Percentiles rank a stretch among this genome's conserved stretches.
Conservation (phyloP, 2,888 invertebrate species). For the Malacosoma neustria region DNA sequence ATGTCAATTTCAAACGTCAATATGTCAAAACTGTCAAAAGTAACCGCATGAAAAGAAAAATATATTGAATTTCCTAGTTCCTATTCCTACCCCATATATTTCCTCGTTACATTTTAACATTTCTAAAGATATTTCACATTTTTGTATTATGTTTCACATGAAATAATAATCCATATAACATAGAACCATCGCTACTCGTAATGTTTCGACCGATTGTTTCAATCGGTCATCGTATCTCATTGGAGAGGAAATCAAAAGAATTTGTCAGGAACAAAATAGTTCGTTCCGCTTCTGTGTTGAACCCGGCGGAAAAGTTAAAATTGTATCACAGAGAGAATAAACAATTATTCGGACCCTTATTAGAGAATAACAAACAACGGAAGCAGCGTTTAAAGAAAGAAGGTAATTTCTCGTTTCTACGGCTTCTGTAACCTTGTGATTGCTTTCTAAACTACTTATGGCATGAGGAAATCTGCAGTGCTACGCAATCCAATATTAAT, state of each 20-base stretch:
- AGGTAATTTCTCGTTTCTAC: slow-evolving; percentile 44
- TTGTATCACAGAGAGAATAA: slow-evolving; percentile 66
- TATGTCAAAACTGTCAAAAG: too few relatives aligned
- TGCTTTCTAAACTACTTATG: slow-evolving; percentile 24
- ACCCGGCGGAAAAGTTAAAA: slow-evolving; percentile 58
- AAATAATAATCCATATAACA: too few relatives aligned
- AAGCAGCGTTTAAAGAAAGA: slow-evolving; percentile 45
- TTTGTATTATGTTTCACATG: too few relatives aligned
- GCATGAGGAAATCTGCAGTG: slow-evolving; percentile 8
- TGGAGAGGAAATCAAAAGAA: slow-evolving; percentile 37
- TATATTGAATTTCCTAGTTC: too few relatives aligned
- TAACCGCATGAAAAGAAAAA: too few relatives aligned
- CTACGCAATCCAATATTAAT: slow-evolving; percentile 8
- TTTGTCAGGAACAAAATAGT: slow-evolving; percentile 57
- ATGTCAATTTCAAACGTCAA: too few relatives aligned
- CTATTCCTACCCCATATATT: too few relatives aligned
- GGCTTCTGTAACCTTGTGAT: slow-evolving; percentile 41
- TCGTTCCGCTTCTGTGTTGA: slow-evolving; percentile 51
- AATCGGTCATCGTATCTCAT: slow-evolving; percentile 36
- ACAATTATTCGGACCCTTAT: slow-evolving; percentile 59
- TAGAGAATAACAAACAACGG: slow-evolving; percentile 63
- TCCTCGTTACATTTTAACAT: too few relatives aligned
- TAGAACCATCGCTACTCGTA: slow-evolving; percentile 7
- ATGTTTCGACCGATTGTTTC: slow-evolving; percentile 52
- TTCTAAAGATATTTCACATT: too few relatives aligned